Evolutionary conservation across 1,140 invertebrate genomes (phyloP).

Genomic region (Neodiprion fabricii): DNA sequence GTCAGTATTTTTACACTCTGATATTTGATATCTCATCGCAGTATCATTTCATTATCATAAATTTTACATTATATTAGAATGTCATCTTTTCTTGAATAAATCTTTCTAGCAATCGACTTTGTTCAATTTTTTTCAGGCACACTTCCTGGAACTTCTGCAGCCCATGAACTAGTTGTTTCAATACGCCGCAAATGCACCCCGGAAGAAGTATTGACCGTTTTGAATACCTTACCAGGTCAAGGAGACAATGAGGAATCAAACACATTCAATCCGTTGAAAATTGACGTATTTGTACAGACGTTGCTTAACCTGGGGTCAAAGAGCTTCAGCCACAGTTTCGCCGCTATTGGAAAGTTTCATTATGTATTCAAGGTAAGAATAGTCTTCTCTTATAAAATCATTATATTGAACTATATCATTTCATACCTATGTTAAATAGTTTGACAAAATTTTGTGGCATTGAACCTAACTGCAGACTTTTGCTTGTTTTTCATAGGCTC

Average conservation of each 20-base stretch:
- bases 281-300: constrained; percentile 96
- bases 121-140: constrained; percentile 65
- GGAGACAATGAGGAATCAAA: constrained; percentile 74
- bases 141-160: constrained; percentile 81
- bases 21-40: background rate
- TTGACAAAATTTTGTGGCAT: constrained; percentile 4
- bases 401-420: too few species aligned
- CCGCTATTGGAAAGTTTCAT: constrained; percentile 96
- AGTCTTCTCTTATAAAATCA: background rate
- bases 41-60: too few species aligned
- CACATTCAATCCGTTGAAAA: constrained; percentile 88
- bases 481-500: constrained; percentile 61
- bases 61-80: too few species aligned
- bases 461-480: background rate
- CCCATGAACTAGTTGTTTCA: constrained; percentile 83
- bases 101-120: background rate
- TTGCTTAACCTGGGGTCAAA: constrained; percentile 93
- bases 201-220: constrained; percentile 88
- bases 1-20: constrained; percentile 62
- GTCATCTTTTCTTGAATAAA: too few species aligned
- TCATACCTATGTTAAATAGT: background rate
- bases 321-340: constrained; percentile 97
- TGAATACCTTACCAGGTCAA: constrained; percentile 86
- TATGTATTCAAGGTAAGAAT: constrained; percentile 83
- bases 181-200: constrained; percentile 88